Percentiles rank a stretch among this genome's conserved stretches.
Evolutionary conservation across 1,140 invertebrate species (phyloP).

Genomic region (Scylla paramamosain): DNA sequence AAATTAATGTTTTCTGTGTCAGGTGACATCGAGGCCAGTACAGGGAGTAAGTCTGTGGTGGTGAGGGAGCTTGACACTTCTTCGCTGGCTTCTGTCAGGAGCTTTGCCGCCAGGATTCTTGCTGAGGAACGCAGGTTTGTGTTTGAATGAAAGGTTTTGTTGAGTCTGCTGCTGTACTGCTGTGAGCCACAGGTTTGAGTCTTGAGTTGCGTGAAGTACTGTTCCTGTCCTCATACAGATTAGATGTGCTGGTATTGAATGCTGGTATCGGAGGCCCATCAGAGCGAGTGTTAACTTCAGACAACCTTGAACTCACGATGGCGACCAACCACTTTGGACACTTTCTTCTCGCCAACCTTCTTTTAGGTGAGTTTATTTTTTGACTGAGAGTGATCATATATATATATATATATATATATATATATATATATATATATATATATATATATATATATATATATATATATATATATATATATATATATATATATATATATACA

Average conservation of each 20-base stretch:
- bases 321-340: slow-evolving; percentile 66
- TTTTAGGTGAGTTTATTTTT: slow-evolving; percentile 40
- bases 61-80: slow-evolving; percentile 56
- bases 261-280: slow-evolving; percentile 39
- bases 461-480: too few relatives aligned
- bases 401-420: too few relatives aligned
- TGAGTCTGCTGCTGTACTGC: background rate
- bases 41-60: slow-evolving; percentile 46
- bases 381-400: too few relatives aligned
- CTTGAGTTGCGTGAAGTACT: background rate
- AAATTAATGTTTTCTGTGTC: background rate
- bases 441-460: too few relatives aligned
- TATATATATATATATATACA: too few relatives aligned
- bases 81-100: slow-evolving; percentile 51
- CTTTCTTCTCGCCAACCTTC: slow-evolving; percentile 55
- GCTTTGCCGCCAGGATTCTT: slow-evolving; percentile 48
- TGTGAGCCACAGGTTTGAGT: background rate
- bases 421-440: too few relatives aligned
- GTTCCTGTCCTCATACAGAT: background rate
- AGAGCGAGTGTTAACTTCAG: slow-evolving; percentile 25
- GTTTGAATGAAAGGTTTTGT: background rate
- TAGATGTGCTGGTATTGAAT: slow-evolving; percentile 60
- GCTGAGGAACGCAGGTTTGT: slow-evolving; percentile 57
- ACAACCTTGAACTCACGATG: slow-evolving; percentile 56
- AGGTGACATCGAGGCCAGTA: slow-evolving; percentile 6